Conservation (phyloP, 2,797 vertebrate species). For the Staurois parvus region DNA sequence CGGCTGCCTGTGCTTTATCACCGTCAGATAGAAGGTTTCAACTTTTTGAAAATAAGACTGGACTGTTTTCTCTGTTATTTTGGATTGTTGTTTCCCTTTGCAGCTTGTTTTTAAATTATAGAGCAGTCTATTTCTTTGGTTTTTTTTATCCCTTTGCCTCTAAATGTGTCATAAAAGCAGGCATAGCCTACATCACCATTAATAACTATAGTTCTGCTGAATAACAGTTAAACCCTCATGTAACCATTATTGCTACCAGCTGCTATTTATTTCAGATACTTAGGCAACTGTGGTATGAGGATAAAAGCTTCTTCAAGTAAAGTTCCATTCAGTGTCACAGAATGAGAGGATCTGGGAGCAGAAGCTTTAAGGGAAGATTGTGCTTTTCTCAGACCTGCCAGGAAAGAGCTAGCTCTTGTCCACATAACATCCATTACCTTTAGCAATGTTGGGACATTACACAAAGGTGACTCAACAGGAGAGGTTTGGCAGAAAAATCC, state of each 20-base stretch:
- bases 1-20: slow-evolving; percentile 25
- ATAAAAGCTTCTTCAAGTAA: slow-evolving; percentile 46
- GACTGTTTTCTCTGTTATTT: slow-evolving; percentile 45
- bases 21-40: slow-evolving; percentile 35
- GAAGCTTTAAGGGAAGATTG: slow-evolving; percentile 40
- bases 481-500: not conserved
- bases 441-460: slow-evolving; percentile 44
- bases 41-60: slow-evolving; percentile 26
- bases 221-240: slow-evolving; percentile 20
- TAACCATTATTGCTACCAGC: slow-evolving; percentile 17
- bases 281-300: not conserved
- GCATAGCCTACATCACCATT: slow-evolving; percentile 6
- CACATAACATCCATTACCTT: slow-evolving; percentile 44
- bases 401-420: slow-evolving; percentile 32
- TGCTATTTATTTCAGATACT: slow-evolving; percentile 41
- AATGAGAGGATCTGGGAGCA: slow-evolving; percentile 23
- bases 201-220: slow-evolving; percentile 16
- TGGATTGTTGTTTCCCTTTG: slow-evolving; percentile 29
- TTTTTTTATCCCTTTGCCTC: not conserved
- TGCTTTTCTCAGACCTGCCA: slow-evolving; percentile 36
- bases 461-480: slow-evolving; percentile 44
- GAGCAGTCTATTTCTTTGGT: not conserved
- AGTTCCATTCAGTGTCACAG: slow-evolving; percentile 35
- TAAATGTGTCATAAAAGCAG: slow-evolving; percentile 18
- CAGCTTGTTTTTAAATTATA: slow-evolving; percentile 25